Conservation (phyloP, 2,888 invertebrate genomes). For the Geotrupes spiniger region DNA sequence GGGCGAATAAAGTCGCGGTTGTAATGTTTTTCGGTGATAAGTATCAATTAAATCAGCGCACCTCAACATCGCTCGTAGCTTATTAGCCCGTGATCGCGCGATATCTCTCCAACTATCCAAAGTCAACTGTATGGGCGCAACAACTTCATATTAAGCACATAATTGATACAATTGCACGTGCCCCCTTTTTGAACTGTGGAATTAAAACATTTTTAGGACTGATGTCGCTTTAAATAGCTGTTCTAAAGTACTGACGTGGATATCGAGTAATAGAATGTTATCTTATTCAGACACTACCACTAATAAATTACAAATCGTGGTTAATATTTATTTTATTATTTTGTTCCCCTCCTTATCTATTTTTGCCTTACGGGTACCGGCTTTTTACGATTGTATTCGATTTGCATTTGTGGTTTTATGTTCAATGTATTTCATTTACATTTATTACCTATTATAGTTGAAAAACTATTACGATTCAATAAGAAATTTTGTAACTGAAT, state of each 20-base stretch:
- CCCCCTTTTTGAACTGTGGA: too few relatives aligned
- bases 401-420: not conserved
- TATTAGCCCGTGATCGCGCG: too few relatives aligned
- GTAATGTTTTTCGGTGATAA: constrained; percentile 50
- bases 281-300: constrained; percentile 45
- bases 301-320: constrained; percentile 49
- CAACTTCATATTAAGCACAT: too few relatives aligned
- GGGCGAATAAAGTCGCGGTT: constrained; percentile 49
- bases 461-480: too few relatives aligned
- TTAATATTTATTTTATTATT: constrained; percentile 39
- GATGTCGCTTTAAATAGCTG: constrained; percentile 8
- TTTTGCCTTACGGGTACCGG: constrained; percentile 5
- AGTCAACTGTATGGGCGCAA: too few relatives aligned
- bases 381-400: constrained; percentile 12
- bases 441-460: too few relatives aligned
- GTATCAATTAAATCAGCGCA: constrained; percentile 42
- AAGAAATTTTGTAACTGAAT: too few relatives aligned
- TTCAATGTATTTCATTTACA: too few relatives aligned
- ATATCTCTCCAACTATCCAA: too few relatives aligned
- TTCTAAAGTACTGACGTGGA: constrained; percentile 39
- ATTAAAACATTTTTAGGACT: constrained; percentile 10
- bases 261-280: constrained; percentile 44
- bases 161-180: too few relatives aligned
- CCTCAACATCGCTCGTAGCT: constrained; percentile 24
- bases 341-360: constrained; percentile 30